Base-by-base conservation (phyloP, 1,140 invertebrate species). In the Mizuhopecten yessoensis region DNA sequence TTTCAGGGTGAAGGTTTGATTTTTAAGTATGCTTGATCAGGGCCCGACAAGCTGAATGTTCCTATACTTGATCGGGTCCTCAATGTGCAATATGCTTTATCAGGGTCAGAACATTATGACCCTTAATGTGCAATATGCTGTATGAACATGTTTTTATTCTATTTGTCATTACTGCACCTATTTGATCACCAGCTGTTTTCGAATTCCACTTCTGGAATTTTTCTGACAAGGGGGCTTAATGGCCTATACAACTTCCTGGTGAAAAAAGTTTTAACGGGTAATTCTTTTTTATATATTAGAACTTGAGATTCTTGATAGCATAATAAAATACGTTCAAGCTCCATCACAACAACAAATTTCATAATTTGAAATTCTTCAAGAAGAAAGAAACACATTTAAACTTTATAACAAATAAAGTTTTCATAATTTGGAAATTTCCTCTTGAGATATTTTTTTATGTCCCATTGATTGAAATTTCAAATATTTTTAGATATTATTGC, bases 101-200 rank as follows among this genome's bases (percentile, higher is more conserved):
- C 57, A 75, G 57, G n/a, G n/a, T n/a, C n/a, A n/a, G n/a, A n/a
- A n/a, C n/a, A n/a, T n/a, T n/a, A n/a, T n/a, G n/a, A 13, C 57
- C 57, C 57, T 75, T 29, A 57, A 57, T 20, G 23, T 57, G 45
- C 45, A 57, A 57, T 57, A 23, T 57, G 45, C 13, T 75, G 5
- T 75, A 29, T 75, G n/a, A 29, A 75, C n/a, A 75, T 75, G n/a
- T 75, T 75, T 75, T 75, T n/a, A n/a, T 75, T 75, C 57, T 75
- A 75, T 75, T 75, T 75, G 42, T 45, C 0, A 45, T n/a, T 45
- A 13, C 42, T 15, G 57, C 57, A 75, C 57, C 57, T 75, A 5
- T 29, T 75, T 75, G 23, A 75, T 75, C 57, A 75, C n/a, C 57
- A 75, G 57, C 57, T 29, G n/a, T 29, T 75, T 75, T 75, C 57